A percentile compares a stretch with the other conserved stretches of the same genome.
phyloP scores from a whole-genome alignment of 2,113 vertebrate species.

The Numenius arquata region DNA sequence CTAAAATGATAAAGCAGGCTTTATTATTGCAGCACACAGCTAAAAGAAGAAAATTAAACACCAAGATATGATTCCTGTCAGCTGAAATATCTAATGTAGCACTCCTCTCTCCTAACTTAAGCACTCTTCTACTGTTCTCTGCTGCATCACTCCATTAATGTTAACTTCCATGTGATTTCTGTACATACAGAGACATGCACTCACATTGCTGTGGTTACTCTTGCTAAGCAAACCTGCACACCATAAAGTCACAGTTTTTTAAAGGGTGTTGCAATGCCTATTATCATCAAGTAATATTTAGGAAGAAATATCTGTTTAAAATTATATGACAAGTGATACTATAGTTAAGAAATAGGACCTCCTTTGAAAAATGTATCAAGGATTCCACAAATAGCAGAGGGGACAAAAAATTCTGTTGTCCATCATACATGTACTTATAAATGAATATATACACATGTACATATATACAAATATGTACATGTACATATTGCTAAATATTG shows the following conservation, averaged over 20 bases:
- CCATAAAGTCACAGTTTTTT: neutral
- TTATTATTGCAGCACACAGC: neutral
- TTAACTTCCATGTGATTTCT: neutral
- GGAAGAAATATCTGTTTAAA: neutral
- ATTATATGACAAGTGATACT: neutral
- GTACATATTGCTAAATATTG: neutral
- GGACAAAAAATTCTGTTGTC: neutral
- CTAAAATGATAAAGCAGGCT: neutral
- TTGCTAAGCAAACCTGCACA: neutral
- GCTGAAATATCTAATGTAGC: neutral
- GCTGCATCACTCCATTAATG: neutral
- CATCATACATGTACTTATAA: rapidly evolving
- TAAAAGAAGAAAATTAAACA: neutral
- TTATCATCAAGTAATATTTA: neutral
- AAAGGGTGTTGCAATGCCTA: neutral
- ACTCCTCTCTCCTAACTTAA: neutral
- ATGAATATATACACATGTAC: neutral
- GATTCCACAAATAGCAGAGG: neutral
- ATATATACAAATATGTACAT: neutral
- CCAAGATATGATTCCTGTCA: neutral
- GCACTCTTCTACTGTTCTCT: neutral
- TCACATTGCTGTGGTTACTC: neutral
- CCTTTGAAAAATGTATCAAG: neutral
- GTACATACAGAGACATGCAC: neutral
- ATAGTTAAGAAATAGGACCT: neutral